phyloP scores from a whole-genome alignment of 2,797 vertebrate species.

The Centroberyx gerrardi region DNA sequence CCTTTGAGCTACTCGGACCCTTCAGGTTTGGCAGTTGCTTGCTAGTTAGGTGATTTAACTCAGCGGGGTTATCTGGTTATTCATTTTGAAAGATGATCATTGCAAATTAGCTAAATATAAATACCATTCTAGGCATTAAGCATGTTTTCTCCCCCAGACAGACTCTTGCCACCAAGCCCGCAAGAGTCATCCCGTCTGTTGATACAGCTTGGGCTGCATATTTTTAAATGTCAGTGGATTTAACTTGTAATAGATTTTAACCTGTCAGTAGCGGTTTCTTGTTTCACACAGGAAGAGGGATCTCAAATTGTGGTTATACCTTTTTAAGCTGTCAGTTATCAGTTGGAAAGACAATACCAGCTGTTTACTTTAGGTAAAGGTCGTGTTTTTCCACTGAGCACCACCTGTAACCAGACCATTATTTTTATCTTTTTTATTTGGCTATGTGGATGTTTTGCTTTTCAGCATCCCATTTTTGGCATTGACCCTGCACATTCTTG shows the following conservation, averaged over 20 bases:
- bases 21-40: neutral
- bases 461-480: constrained; percentile 30
- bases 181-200: neutral
- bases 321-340: constrained; percentile 1
- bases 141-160: constrained; percentile 33
- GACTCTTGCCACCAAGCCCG: constrained; percentile 1
- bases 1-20: neutral
- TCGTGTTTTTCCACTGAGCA: neutral
- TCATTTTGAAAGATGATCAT: neutral
- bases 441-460: constrained; percentile 32
- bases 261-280: neutral
- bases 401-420: neutral
- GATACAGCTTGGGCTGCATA: neutral
- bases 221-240: constrained; percentile 18
- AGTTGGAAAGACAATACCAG: neutral
- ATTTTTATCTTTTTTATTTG: neutral
- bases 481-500: neutral
- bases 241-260: constrained; percentile 17
- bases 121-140: neutral
- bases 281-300: neutral
- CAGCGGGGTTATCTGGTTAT: neutral
- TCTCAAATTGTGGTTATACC: constrained; percentile 9
- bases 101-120: neutral
- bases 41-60: neutral
- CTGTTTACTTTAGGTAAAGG: constrained; percentile 13